Base-by-base conservation (phyloP, 2,797 vertebrate genomes). In the Brotula barbata region DNA sequence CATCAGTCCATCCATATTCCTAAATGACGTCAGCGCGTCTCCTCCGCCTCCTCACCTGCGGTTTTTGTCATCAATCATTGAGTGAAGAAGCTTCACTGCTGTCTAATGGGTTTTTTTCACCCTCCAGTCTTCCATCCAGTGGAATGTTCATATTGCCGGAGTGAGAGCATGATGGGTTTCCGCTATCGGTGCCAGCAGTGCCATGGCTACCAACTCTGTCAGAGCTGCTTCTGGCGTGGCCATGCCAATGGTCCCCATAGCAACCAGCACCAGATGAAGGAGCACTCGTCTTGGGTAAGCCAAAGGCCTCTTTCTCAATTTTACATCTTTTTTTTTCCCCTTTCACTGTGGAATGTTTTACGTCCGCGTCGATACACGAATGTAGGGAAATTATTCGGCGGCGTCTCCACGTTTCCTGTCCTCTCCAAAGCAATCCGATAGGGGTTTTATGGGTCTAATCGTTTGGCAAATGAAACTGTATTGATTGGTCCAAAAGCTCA, bases 241-340 rank as follows among this genome's bases (percentile, higher is more conserved):
- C 96, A 98, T 51, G 97, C 96, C 59, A 95, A 88, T 13, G 94
- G 96, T 63, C 89, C 95, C 55, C 97, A 98, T 81, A 98, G 96
- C 94, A 98, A 98, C 93, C 97, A 99, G 85, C 97, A 99, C 81
- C 97, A 99, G 91, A 98, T 99, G 97, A 99, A 98, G 91, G 97
- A 99, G 87, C 96, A 98, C 67, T 98, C 96, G 1, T 99, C 97
- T 0, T 99, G 97, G 96, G 96, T 98, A 92, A 90, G 87, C 46
- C 33, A 66, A 50, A 15, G 36, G 40, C 37, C 23, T 64, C 21
- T 9, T 49, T 66, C 60, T 39, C 25, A 19, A 7, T 70, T 49
- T 64, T 22, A 50, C 46, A 16, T n/a, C 1, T 0, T 6, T 55
- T 23, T 53, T 42, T 55, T 46, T 15, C 37, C 14, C 57, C 21